Evolutionary conservation across 2,888 invertebrate genomes (phyloP).

Genomic region (Polia nebulosa): DNA sequence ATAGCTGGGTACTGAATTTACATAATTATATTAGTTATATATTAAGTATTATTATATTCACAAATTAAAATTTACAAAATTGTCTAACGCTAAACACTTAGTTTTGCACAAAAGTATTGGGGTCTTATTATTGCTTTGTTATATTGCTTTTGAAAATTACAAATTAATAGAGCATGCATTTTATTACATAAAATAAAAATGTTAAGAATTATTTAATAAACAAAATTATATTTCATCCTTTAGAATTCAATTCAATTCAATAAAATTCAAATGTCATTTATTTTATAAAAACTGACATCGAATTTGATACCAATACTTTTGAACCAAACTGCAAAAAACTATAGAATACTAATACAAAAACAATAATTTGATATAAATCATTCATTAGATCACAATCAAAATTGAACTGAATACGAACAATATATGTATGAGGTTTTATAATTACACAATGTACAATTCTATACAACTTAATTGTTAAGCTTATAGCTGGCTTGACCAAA

Average conservation of each 20-base stretch:
- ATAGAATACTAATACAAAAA: constrained; percentile 32
- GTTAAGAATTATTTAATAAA: background rate
- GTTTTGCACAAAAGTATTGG: constrained; percentile 45
- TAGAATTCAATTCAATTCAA: too few species aligned
- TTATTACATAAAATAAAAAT: constrained; percentile 11
- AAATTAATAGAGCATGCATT: background rate
- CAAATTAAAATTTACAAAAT: constrained; percentile 61
- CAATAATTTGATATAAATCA: constrained; percentile 55
- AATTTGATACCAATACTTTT: constrained; percentile 33
- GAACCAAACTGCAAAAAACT: constrained; percentile 29
- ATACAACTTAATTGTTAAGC: constrained; percentile 64
- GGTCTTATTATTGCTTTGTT: constrained; percentile 15
- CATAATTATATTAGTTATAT: background rate
- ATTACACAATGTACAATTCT: constrained; percentile 68
- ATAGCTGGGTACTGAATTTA: background rate
- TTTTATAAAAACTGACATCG: background rate
- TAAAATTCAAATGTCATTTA: too few species aligned
- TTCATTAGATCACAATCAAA: constrained; percentile 46
- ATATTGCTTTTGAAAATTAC: constrained; percentile 19
- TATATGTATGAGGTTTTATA: constrained; percentile 50
- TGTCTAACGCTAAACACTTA: constrained; percentile 11
- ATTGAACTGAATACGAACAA: constrained; percentile 51
- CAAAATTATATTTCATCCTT: background rate
- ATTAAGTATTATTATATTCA: constrained; percentile 51
- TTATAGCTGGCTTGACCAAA: constrained; percentile 35